Evolutionary conservation across 1,140 invertebrate species (phyloP), one percentile per base, ranked within the genome.

Genomic region (Pseudobourletiella spinata): DNA sequence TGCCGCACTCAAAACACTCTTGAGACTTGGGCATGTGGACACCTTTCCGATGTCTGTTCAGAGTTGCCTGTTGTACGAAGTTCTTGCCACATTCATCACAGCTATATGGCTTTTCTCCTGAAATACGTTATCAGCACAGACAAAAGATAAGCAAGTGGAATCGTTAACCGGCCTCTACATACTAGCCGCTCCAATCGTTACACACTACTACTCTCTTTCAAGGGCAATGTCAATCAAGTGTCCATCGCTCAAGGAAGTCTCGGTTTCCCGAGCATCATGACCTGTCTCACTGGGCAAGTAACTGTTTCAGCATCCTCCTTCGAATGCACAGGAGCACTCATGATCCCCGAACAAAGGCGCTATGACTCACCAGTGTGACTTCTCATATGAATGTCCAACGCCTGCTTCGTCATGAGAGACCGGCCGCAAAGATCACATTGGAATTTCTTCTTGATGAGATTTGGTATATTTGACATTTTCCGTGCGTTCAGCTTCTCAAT

Each of bases 351-450:
- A 11, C 43, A 16, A 57, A 57, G 30, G 18, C 18, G n/a, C 16
- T 20, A 30, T 22, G 6, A 39, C 64, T 32, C 44, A 66, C 64
- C 65, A 42, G 65, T 67, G 50, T 67, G 65, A 52, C 61, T 63
- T 29, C 65, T 54, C 65, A 67, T 63, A 29, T 67, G 65, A 60
- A 67, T 67, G 50, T 67, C 65, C 42, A 67, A 51, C 2, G 61
- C 58, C 42, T 67, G 65, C 32, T 67, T 67, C 20, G 62, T 61
- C 65, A 67, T 67, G 52, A 67, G 62, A 44, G 57, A 63, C 22
- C 65, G 57, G 39, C 65, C 39, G 57, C 65, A 66, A 22, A 66
- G 42, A 51, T 66, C 59, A 66, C 65, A 66, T 42, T 59, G 18
- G 29, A 55, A 55, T 39, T 55, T 55, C 22, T 55, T 55, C 26